Base-by-base conservation (phyloP, 2,797 vertebrate species). In the Anableps anableps region DNA sequence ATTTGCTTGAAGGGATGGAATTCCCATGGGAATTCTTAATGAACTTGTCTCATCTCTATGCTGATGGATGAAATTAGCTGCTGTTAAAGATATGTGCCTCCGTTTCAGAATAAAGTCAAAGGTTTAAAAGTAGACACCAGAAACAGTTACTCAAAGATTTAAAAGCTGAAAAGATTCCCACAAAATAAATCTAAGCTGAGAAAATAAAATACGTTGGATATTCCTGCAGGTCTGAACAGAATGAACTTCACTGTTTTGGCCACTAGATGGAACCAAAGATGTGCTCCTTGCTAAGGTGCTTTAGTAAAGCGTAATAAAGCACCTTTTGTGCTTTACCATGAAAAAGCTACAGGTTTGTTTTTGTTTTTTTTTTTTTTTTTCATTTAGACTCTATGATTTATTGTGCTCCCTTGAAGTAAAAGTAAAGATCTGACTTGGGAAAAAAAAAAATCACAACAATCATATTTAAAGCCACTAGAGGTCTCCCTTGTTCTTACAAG, bases 1-100 rank as follows among this genome's bases (percentile, higher is more conserved):
- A 0, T 2, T 0, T 9, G 5, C 17, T 6, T 0, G 14, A 1
- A 9, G 48, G 26, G 1, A 4, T 19, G 2, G 45, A 82, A 84
- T 86, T 83, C 88, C 85, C 85, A 26, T 13, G 91, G 91, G 88
- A 86, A 86, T 91, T 91, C 21, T 60, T 80, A 47, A 0, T 29
- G 64, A 43, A 71, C 13, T 26, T 10, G 8, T 26, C 23, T 17
- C 73, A 2, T 60, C 66, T 31, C 58, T 74, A 17, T n/a, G 9
- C 50, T 74, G 3, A 55, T 55, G 16, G 75, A 45, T 1, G 23
- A 45, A n/a, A 43, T 45, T 23, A 45, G 1, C 41, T n/a, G 68
- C 68, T 71, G 68, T 29, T 71, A 16, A 23, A 43, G 2, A 23
- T 66, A 19, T 23, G 19, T 19, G 5, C 17, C 50, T 19, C 50